Base-by-base conservation (phyloP, 2,888 invertebrate species). In the Cantharis rufa region DNA sequence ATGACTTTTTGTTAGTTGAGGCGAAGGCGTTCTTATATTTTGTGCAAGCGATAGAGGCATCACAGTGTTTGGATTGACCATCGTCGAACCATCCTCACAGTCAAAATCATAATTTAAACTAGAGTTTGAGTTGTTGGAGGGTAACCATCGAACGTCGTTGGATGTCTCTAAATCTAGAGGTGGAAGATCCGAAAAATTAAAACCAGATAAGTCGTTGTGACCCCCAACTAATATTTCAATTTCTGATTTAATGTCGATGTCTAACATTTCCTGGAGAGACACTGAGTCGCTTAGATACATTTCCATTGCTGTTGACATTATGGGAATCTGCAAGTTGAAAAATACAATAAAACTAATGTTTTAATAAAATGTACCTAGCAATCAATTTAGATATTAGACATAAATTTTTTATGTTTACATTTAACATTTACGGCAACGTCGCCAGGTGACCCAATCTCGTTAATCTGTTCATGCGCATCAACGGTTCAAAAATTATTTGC, bases 21-120 rank as follows among this genome's bases (percentile, higher is more conserved):
- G 93, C 82, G 93, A 93, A 10, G 90, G 90, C 18, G 91, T 88
- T 16, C 92, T 90, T 27, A 85, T 81, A 75, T 80, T 86, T 72
- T 85, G 85, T 61, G 90, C 86, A 18, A 90, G 89, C 77, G 92
- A 92, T 80, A 94, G 90, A 1, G 97, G 96, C 93, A 96, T 94
- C 64, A 96, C 96, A 24, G 95, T 95, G 85, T 95, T 96, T 4
- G 97, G 97, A 89, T 97, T 96, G 5, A 97, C 97, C 92, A 96
- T 93, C 80, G 95, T 93, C 0, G 86, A 83, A 63, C 93, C 93
- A 85, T 95, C 95, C 10, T 92, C 92, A 24, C 92, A 91, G 84
- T 91, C 92, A 82, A 93, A 90, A 86, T 93, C 94, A 83, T 93
- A 88, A 85, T 92, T 92, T 85, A 93, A 92, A 82, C 93, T 92